Base-by-base conservation (phyloP, 2,113 vertebrate genomes). In the Sinocyclocheilus rhinocerous region DNA sequence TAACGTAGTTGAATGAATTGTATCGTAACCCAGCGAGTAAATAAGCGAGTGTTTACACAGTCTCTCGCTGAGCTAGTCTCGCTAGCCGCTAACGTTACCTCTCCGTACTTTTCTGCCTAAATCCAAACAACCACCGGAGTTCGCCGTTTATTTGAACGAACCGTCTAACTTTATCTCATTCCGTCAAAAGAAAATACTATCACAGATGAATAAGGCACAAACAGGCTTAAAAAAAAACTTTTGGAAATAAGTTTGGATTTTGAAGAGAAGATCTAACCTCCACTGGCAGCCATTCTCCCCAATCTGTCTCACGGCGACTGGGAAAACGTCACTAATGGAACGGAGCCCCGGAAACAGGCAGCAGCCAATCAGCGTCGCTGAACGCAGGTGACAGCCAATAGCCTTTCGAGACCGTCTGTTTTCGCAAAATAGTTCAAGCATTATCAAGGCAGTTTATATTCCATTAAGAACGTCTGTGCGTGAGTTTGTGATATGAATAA, bases 231-330 rank as follows among this genome's bases (percentile, higher is more conserved):
- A 12, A n/a, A 12, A n/a, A 9, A 90, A 93, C 88, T 90, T 92
- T 86, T 76, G 12, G 36, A 81, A 86, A 90, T 59, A 52, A 85
- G 84, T 90, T 87, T 80, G 50, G 84, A 85, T 72, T 65, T 26
- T 79, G n/a, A 80, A 88, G 45, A 93, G 76, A 90, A 91, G 90
- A 33, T 95, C 98, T 95, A 94, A 98, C 98, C 98, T 97, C 97
- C 97, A 96, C 96, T 94, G 95, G 97, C 97, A 95, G 98, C 98
- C 98, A 99, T 99, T 95, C 96, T 97, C 96, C 92, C 93, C 95
- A 86, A 92, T 95, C 93, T 94, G 91, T 94, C 92, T 94, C 92
- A 90, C 91, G 90, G 93, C 92, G 91, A 89, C 92, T 90, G 89
- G 83, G 90, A 90, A 90, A 92, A 94, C 93, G 94, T 95, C 91